Evolutionary conservation across 2,113 vertebrate species (phyloP).

Genomic region (Eretmodus cyanostictus): DNA sequence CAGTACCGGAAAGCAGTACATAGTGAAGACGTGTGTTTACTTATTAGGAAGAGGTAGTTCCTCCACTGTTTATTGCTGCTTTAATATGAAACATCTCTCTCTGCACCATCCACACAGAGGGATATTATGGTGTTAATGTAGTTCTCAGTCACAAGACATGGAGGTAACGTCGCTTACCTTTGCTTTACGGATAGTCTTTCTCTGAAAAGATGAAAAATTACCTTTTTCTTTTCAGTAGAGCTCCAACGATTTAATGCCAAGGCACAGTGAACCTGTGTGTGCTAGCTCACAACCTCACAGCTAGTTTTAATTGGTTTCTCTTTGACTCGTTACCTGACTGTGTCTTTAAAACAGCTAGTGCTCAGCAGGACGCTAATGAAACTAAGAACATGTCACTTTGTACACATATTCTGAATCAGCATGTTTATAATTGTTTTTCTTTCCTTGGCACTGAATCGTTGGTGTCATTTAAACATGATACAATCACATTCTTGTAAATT

Average conservation of each 20-base stretch:
- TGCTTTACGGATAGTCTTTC: background rate
- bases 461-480: background rate
- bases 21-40: rapidly evolving
- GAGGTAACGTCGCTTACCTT: background rate
- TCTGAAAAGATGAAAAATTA: background rate
- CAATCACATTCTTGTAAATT: background rate
- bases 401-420: background rate
- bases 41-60: background rate
- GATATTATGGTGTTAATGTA: background rate
- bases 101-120: background rate
- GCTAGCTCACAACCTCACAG: background rate
- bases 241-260: background rate
- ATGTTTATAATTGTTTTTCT: background rate
- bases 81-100: background rate
- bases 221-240: background rate
- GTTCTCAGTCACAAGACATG: background rate
- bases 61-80: background rate
- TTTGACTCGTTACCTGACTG: background rate
- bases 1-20: rapidly evolving
- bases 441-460: background rate
- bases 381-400: background rate
- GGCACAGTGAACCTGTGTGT: background rate
- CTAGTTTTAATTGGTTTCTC: background rate
- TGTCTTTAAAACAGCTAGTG: background rate
- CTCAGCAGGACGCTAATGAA: background rate